Evolutionary conservation across 35 echinoderm and acorn worm species (phyloP).

Genomic region (Apostichopus californicus): DNA sequence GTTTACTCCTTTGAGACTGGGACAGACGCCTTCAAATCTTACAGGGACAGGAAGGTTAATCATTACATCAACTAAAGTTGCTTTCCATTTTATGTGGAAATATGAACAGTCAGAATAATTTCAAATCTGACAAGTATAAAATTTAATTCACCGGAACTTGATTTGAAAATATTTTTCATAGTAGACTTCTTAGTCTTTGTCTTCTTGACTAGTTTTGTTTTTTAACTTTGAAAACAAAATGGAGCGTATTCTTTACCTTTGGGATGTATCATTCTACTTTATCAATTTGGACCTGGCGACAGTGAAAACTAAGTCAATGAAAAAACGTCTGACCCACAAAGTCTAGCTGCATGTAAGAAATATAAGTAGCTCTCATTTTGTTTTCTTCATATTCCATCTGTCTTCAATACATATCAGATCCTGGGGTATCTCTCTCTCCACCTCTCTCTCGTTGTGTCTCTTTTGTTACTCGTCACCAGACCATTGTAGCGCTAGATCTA

Average conservation of each 20-base stretch:
- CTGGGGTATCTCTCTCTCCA: no score
- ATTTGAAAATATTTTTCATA: background rate
- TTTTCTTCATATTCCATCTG: no score
- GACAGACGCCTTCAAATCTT: background rate
- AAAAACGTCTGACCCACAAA: background rate
- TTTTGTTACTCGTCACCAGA: no score
- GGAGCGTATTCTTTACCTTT: background rate
- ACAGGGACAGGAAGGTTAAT: slow-evolving; percentile 4
- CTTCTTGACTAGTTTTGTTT: background rate
- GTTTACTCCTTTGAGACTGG: background rate
- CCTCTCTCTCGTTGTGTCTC: no score
- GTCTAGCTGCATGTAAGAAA: background rate
- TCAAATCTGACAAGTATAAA: background rate
- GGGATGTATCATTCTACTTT: background rate
- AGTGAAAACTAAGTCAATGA: background rate
- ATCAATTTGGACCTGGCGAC: slow-evolving; percentile 6
- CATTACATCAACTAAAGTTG: background rate
- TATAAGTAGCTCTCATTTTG: no score
- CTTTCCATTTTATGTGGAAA: background rate
- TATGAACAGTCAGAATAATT: background rate
- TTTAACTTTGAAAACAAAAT: background rate
- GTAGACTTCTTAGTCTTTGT: no score
- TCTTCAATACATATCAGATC: no score
- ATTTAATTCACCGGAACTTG: background rate
- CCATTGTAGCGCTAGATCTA: no score